phyloP scores from a whole-genome alignment of 1,140 invertebrate species.

The Leptinotarsa undecemlineata region DNA sequence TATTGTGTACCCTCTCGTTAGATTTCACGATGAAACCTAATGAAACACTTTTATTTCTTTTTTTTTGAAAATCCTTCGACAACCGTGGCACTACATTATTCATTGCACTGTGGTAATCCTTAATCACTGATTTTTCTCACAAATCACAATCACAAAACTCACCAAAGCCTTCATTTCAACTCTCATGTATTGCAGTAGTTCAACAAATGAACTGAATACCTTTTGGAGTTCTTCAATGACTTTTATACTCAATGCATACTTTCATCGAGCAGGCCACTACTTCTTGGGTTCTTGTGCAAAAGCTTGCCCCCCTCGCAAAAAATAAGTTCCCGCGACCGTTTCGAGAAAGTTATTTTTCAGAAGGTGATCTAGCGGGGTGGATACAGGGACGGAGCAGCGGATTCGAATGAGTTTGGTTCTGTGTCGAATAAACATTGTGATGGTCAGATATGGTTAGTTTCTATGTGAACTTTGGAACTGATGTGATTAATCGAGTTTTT shows the following conservation, averaged over 20 bases:
- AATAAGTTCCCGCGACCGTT: background rate
- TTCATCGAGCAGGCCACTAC: conserved; percentile 53
- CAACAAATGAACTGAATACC: conserved; percentile 73
- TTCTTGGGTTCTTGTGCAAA: conserved; percentile 28
- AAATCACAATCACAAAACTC: conserved; percentile 52
- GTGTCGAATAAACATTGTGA: too few relatives aligned
- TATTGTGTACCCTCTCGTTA: too few relatives aligned
- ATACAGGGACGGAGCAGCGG: background rate
- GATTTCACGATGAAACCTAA: background rate
- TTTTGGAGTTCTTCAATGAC: conserved; percentile 63
- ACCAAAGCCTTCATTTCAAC: conserved; percentile 62
- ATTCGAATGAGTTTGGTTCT: too few relatives aligned
- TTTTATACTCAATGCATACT: conserved; percentile 63
- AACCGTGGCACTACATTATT: background rate
- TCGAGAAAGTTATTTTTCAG: conserved; percentile 28
- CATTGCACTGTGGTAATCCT: background rate
- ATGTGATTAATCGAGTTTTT: too few relatives aligned
- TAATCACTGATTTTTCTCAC: conserved; percentile 20
- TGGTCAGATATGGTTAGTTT: too few relatives aligned
- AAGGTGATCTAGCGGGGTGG: conserved; percentile 10
- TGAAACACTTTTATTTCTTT: background rate
- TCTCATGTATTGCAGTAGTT: conserved; percentile 60
- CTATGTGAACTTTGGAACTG: too few relatives aligned
- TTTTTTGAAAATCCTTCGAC: conserved; percentile 16
- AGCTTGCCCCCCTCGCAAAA: conserved; percentile 12